A percentile compares a stretch with the other conserved stretches of the same genome.
Evolutionary conservation across 2,797 vertebrate genomes (phyloP).

Genomic region (Poeciliopsis paucimaculata): DNA sequence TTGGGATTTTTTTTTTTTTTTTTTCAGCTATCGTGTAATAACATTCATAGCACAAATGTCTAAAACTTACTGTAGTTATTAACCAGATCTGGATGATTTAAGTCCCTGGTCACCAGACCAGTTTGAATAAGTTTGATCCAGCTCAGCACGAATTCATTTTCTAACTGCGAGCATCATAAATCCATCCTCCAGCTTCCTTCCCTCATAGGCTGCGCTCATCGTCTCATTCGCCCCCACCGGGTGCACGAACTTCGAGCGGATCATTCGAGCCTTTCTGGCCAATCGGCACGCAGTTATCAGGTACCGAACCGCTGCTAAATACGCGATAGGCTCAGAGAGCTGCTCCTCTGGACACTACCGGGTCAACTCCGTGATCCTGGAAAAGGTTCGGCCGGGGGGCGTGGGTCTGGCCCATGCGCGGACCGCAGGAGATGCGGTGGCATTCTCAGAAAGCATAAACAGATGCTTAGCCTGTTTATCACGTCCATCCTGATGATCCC

Average conservation of each 20-base stretch:
- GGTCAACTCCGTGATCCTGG: neutral
- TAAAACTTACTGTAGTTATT: conserved; percentile 6
- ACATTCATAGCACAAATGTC: neutral
- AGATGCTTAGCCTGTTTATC: neutral
- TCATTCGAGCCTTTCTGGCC: conserved; percentile 24
- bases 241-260: conserved; percentile 15
- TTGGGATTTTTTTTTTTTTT: neutral
- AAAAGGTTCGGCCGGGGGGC: neutral
- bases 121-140: neutral
- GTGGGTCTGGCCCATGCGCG: neutral
- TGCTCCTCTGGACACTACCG: neutral
- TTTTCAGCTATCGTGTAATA: neutral
- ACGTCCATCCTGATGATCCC: neutral
- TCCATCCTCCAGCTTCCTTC: neutral
- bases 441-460: neutral
- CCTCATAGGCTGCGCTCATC: conserved; percentile 18
- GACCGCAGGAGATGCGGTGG: neutral
- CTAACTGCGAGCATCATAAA: conserved; percentile 4
- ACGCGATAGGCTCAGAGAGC: conserved; percentile 1
- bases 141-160: neutral
- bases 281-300: conserved; percentile 7
- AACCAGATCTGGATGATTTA: neutral
- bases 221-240: conserved; percentile 15
- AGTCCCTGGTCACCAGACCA: neutral
- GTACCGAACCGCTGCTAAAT: neutral